A percentile compares a stretch with the other conserved stretches of the same genome.
Conservation (phyloP, 2,888 invertebrate genomes). For the Polietes domitor region DNA sequence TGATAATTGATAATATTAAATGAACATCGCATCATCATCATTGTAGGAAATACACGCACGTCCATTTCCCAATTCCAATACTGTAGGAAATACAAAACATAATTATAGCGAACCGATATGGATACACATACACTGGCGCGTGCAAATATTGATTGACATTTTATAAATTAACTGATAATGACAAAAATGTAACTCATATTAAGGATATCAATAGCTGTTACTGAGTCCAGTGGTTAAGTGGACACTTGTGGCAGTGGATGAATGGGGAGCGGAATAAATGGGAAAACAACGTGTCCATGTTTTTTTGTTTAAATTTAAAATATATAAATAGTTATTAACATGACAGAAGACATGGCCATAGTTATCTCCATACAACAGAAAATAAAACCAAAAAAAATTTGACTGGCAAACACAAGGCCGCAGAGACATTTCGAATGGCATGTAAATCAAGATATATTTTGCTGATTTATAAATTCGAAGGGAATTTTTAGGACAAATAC, state of each 20-base stretch:
- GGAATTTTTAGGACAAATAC: no score
- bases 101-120: no score
- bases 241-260: no score
- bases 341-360: constrained; percentile 49
- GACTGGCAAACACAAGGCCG: no score
- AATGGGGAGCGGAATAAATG: not conserved
- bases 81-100: constrained; percentile 30
- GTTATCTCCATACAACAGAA: constrained; percentile 29
- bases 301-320: constrained; percentile 4
- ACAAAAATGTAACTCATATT: constrained; percentile 32
- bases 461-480: no score
- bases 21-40: no score
- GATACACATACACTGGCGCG: not conserved
- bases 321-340: constrained; percentile 31
- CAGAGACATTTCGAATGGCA: no score
- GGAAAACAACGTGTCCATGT: constrained; percentile 3
- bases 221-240: not conserved
- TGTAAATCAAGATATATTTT: no score
- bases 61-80: not conserved
- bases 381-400: no score
- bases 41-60: no score
- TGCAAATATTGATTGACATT: constrained; percentile 41
- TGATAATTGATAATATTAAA: not conserved
- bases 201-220: not conserved
- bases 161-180: constrained; percentile 61